Evolutionary conservation across 2,888 invertebrate genomes (phyloP).

Genomic region (Drosophila picticornis): DNA sequence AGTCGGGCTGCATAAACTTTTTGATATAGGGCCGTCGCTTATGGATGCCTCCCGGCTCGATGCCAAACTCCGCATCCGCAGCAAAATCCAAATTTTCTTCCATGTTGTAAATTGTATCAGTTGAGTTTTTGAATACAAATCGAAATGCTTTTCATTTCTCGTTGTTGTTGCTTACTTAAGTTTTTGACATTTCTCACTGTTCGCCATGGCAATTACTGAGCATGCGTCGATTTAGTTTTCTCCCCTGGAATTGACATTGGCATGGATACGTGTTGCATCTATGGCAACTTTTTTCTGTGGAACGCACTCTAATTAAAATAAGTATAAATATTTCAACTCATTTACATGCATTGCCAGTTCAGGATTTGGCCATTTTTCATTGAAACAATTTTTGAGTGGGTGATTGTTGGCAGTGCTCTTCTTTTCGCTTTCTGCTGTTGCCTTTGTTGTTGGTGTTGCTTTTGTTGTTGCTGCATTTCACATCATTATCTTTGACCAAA

Average conservation of each 20-base stretch:
- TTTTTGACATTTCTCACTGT: slow-evolving; percentile 23
- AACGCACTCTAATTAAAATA: slow-evolving; percentile 66
- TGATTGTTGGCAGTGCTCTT: slow-evolving; percentile 67
- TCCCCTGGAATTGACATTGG: slow-evolving; percentile 14
- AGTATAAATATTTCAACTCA: slow-evolving; percentile 78
- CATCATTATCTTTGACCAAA: slow-evolving; percentile 81
- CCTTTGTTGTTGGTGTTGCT: slow-evolving; percentile 29
- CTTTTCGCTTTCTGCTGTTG: slow-evolving; percentile 23
- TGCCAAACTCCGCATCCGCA: slow-evolving; percentile 2
- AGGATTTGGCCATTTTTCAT: slow-evolving; percentile 59
- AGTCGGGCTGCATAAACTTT: slow-evolving; percentile 67
- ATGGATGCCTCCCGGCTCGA: slow-evolving; percentile 14
- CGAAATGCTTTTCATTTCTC: slow-evolving; percentile 7
- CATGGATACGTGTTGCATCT: slow-evolving; percentile 17
- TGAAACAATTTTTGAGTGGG: slow-evolving; percentile 76
- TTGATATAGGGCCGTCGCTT: slow-evolving; percentile 51
- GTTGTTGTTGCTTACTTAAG: slow-evolving; percentile 14
- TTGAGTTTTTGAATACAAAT: neutral
- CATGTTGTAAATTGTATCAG: slow-evolving; percentile 28
- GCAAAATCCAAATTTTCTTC: slow-evolving; percentile 28
- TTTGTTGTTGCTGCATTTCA: slow-evolving; percentile 69
- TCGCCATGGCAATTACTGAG: slow-evolving; percentile 48
- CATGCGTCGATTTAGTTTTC: slow-evolving; percentile 39
- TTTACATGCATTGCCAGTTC: slow-evolving; percentile 66
- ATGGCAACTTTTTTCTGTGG: slow-evolving; percentile 44